Percentiles rank a stretch among this genome's conserved stretches.
phyloP scores from a whole-genome alignment of 2,113 vertebrate species.

The Pomatostomus ruficeps region DNA sequence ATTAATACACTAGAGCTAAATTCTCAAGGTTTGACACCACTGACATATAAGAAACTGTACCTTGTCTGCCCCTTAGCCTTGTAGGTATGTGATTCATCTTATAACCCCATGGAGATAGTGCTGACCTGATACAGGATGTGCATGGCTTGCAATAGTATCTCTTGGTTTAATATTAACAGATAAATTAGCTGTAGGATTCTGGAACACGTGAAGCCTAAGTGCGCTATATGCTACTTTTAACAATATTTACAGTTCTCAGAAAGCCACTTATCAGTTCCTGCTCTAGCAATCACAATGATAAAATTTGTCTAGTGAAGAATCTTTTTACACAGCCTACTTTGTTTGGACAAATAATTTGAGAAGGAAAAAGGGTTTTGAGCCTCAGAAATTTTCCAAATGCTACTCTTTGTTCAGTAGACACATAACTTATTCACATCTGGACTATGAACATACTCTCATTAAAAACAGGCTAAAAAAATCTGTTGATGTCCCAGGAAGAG shows the following conservation, averaged over 20 bases:
- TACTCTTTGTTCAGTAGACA: background rate
- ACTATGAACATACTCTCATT: background rate
- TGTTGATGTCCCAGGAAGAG: background rate
- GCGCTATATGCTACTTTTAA: background rate
- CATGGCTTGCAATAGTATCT: background rate
- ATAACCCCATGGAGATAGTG: accelerated
- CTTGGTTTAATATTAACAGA: background rate
- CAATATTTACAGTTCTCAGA: background rate
- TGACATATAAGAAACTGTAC: background rate
- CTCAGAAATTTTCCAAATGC: background rate
- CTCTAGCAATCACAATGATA: background rate
- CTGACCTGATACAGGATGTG: background rate
- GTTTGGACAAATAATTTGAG: background rate
- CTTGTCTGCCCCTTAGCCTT: background rate
- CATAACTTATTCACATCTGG: background rate
- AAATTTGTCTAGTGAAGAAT: background rate
- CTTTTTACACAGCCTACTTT: background rate
- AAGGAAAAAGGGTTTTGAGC: background rate
- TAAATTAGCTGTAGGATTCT: background rate
- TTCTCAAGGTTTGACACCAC: background rate
- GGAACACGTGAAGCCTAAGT: background rate
- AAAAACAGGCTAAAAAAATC: background rate
- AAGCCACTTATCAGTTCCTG: background rate
- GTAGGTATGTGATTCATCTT: background rate
- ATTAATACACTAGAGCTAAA: background rate